Evolutionary conservation across 2,113 vertebrate species (phyloP), one percentile per base, ranked within the genome.

Genomic region (Prunella himalayana): DNA sequence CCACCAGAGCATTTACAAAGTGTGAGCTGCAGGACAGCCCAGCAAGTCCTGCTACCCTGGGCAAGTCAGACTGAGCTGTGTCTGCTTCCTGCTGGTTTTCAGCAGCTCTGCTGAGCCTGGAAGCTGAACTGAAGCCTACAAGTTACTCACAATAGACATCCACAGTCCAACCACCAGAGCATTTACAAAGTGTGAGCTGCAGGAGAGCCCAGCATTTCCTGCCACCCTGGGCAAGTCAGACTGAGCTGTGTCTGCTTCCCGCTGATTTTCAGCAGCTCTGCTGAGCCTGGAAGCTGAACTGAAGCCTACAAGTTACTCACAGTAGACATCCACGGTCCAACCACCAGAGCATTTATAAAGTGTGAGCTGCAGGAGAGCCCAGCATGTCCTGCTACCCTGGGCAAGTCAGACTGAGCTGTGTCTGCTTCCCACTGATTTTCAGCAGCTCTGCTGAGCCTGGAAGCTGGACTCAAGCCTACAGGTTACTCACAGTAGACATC

Each of bases 311-410:
- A n/a, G 10, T 15, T 20, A 97, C 99, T 99, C 95, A 99, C 99
- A 99, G 91, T 99, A 99, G 69, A 99, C 99, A 1, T 99, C 99
- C 20, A 99, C 99, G 0, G 99, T 99, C 65, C 99, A n/a, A n/a
- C n/a, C n/a, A n/a, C n/a, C n/a, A 2, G 4, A 33, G 11, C 37
- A 5, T 53, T 65, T n/a, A 57, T 21, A 30, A 37, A 41, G 20
- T 0, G 3, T 13, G 68, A 76, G 44, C 59, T 53, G 42, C 57
- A 42, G 45, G 44, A 78, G 69, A 75, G n/a, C 64, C 63, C 80
- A 65, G 45, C 12, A 39, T 39, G 41, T 19, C 37, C 44, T 49
- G 25, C 31, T 44, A 24, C 33, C 47, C 33, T 7, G 20, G 16
- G 28, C 47, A 41, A 7, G 39, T 11, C 59, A 59, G 35, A 45